Evolutionary conservation across 2,888 invertebrate genomes (phyloP).

Genomic region (Invenusta paracnida): DNA sequence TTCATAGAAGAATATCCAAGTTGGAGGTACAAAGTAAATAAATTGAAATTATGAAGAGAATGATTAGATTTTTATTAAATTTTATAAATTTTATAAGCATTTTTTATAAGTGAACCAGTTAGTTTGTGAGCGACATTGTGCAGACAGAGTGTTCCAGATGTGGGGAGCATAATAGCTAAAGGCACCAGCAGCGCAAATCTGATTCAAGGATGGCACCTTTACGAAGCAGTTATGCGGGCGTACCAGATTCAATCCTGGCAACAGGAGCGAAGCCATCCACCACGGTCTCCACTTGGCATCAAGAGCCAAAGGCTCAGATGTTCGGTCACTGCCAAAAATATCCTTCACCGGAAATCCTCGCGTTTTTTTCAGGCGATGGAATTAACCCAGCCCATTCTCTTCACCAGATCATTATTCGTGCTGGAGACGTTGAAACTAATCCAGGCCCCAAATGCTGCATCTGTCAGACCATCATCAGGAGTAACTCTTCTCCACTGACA

Average conservation of each 20-base stretch:
- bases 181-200: too few species aligned
- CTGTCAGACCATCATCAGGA: slow-evolving; percentile 11
- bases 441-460: slow-evolving; percentile 16
- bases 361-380: not conserved
- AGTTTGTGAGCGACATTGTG: too few species aligned
- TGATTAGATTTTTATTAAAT: too few species aligned
- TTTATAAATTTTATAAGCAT: too few species aligned
- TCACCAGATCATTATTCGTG: not conserved
- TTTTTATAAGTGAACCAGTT: too few species aligned
- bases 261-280: slow-evolving; percentile 1
- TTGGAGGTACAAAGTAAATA: too few species aligned
- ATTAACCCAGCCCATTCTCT: not conserved
- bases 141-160: too few species aligned
- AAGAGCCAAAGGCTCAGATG: slow-evolving; percentile 2
- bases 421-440: not conserved
- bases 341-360: not conserved
- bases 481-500: not conserved
- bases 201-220: not conserved
- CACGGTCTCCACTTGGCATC: slow-evolving; percentile 16
- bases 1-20: too few species aligned
- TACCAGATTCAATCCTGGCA: slow-evolving; percentile 9
- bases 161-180: too few species aligned
- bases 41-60: too few species aligned
- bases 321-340: too few species aligned
- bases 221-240: not conserved